These are phyloP conservation scores for Ciconia stormi DNA, from an alignment of 2,113 vertebrate species.

Conservation along the genomic window DNA sequence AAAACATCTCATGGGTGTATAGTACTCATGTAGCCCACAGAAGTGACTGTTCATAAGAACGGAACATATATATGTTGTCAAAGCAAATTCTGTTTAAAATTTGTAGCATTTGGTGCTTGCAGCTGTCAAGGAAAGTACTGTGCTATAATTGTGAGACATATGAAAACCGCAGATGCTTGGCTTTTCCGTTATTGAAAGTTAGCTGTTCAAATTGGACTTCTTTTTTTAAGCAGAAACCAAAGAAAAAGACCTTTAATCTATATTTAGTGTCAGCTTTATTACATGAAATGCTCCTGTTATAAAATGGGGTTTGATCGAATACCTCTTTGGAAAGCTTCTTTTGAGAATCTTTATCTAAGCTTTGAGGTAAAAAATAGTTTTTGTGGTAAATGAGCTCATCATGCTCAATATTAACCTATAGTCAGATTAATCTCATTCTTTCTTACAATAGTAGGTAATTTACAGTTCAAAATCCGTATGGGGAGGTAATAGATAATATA, in stretches of 20 bases:
- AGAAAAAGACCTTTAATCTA: background rate
- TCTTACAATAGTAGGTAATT: background rate
- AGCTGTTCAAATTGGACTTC: conserved; percentile 11
- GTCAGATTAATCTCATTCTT: background rate
- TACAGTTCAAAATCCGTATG: background rate
- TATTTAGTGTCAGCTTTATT: background rate
- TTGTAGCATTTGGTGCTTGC: background rate
- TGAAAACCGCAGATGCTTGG: conserved; percentile 26
- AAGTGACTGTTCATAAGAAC: background rate
- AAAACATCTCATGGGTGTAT: background rate
- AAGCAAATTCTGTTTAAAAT: conserved; percentile 23
- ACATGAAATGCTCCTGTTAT: background rate
- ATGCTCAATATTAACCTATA: background rate
- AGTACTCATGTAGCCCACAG: background rate
- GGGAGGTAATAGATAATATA: background rate
- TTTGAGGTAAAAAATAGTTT: background rate
- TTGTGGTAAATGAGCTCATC: background rate
- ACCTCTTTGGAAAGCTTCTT: background rate
- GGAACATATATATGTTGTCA: background rate
- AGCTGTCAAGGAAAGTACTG: conserved; percentile 38
- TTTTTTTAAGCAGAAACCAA: background rate
- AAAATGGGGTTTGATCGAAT: background rate
- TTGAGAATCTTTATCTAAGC: background rate
- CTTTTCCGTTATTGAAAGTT: background rate
- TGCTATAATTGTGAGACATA: conserved; percentile 26